phyloP scores from a whole-genome alignment of 2,888 invertebrate species.

The Asteroscopus sphinx region DNA sequence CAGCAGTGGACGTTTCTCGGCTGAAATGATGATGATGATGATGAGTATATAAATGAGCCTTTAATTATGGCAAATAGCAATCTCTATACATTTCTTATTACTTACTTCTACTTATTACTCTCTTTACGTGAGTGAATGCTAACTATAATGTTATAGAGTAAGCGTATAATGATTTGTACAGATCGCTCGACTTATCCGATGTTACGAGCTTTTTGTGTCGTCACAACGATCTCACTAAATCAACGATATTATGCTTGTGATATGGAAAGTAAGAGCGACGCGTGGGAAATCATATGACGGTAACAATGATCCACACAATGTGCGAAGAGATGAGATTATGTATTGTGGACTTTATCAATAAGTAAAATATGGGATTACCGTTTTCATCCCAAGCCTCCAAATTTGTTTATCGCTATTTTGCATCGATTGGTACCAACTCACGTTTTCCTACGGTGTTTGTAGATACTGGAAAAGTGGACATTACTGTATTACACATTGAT shows the following conservation, averaged over 20 bases:
- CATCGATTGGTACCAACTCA: no score
- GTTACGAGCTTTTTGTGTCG: conserved; percentile 71
- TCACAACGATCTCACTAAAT: conserved; percentile 62
- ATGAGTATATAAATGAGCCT: no score
- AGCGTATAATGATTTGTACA: conserved; percentile 56
- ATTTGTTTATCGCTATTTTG: no score
- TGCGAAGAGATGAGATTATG: conserved; percentile 32
- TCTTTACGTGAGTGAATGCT: conserved; percentile 30
- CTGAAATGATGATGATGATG: no score
- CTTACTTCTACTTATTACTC: conserved; percentile 16
- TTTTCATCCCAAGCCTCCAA: no score
- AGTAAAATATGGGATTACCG: conserved; percentile 24
- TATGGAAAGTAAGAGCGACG: conserved; percentile 72
- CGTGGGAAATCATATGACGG: conserved; percentile 67
- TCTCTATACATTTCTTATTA: conserved; percentile 11
- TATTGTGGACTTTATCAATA: conserved; percentile 16
- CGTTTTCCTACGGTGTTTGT: no score
- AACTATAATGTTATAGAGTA: conserved; percentile 26
- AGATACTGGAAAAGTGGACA: no score
- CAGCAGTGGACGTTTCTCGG: no score
- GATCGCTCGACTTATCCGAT: conserved; percentile 65
- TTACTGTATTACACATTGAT: no score
- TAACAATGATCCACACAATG: conserved; percentile 68
- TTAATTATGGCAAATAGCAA: no score
- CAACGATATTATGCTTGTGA: conserved; percentile 57